A percentile compares a stretch with the other conserved stretches of the same genome.
Evolutionary conservation across 2,797 vertebrate species (phyloP).

Genomic region (Bradypodion pumilum): DNA sequence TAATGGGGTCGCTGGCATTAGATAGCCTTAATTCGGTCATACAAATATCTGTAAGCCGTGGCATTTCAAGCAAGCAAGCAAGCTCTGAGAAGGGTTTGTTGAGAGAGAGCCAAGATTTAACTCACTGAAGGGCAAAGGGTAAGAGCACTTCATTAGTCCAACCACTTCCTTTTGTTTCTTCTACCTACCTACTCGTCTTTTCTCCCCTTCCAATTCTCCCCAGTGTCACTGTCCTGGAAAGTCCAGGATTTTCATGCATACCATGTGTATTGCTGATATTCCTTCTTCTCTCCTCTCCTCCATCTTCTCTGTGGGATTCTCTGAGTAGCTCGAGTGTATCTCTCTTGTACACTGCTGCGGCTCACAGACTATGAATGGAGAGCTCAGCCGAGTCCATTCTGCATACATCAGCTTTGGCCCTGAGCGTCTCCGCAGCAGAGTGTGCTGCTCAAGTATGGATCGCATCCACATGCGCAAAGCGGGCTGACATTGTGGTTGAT

Average conservation of each 20-base stretch:
- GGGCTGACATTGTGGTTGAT: too few species aligned
- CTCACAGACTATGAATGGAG: too few species aligned
- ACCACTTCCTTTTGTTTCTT: background rate
- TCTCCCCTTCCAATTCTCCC: background rate
- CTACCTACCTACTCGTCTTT: background rate
- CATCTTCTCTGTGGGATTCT: background rate
- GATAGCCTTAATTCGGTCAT: too few species aligned
- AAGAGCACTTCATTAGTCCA: background rate
- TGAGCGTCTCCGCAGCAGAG: too few species aligned
- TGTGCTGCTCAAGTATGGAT: too few species aligned
- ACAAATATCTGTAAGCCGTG: constrained; percentile 20
- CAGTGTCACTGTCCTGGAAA: background rate
- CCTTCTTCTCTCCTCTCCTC: background rate
- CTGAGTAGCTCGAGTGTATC: too few species aligned
- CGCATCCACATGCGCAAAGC: too few species aligned
- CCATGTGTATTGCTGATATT: too few species aligned
- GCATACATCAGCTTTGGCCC: too few species aligned
- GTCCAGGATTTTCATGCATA: background rate
- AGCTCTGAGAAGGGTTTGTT: background rate
- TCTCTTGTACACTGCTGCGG: background rate
- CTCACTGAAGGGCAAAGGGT: background rate
- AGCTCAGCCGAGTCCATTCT: too few species aligned
- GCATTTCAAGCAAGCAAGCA: constrained; percentile 16
- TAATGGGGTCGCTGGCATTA: constrained; percentile 63
- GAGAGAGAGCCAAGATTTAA: background rate